Base-by-base conservation (phyloP, 30 jellyfish, hydroid and myxozoan species). In the Aurelia coerulea region DNA sequence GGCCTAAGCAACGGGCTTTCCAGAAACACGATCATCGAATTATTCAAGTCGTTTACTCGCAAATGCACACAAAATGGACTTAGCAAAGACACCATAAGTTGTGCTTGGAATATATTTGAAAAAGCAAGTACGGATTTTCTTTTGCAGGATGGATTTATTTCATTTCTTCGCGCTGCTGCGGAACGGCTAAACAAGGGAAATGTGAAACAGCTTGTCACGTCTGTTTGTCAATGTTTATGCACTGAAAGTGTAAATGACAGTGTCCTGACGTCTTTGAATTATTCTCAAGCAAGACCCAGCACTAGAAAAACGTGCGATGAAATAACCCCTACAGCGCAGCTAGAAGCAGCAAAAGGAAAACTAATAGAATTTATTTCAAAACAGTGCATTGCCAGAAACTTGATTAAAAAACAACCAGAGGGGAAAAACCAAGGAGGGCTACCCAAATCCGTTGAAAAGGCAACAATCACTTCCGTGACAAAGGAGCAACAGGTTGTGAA, bases 111-210 rank as follows among this genome's bases (percentile, higher is more conserved):
- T 50, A 39, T 73, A 8, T 73, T 84, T 73, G 65, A 62, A 60
- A 65, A 73, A 23, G 78, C 88, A 29, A 73, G 77, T 16, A 35
- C 68, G 4, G 54, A 73, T n/a, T 84, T 84, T 62, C 82, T 73
- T 6, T 34, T 31, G 15, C 60, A 60, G 5, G 29, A 60, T 14
- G 59, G 17, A 23, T 84, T 84, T 74, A 23, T 73, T 8, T 14
- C 93, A 14, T 60, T 73, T 64, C 49, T 84, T 0, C 62, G 50
- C 32, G 63, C 18, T 10, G 70, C 64, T 31, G 37, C 37, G 41
- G 68, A 42, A 34, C 19, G 33, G 53, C 18, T 84, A 15, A 74
- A 49, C 12, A 64, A 33, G 17, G 87, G 41, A 16, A 84, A 84
- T 64, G 88, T 62, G 11, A 42, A 10, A 17, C 50, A 84, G 4